Base-by-base conservation (phyloP, 2,113 vertebrate species). In the Cisticola juncidis region DNA sequence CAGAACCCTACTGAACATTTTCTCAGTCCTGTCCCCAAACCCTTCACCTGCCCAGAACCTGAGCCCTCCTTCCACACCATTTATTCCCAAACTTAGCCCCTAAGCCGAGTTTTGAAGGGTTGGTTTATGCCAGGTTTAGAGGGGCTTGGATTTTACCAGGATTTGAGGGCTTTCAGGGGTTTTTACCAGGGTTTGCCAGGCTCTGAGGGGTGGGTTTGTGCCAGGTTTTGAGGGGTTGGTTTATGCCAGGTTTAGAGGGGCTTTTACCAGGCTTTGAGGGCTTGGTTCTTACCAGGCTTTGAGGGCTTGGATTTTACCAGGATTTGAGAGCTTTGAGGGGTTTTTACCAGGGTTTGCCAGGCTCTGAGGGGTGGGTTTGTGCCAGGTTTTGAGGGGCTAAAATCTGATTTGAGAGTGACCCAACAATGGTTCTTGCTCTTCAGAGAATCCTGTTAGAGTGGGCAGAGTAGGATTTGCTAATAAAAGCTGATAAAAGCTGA, bases 61-160 rank as follows among this genome's bases (percentile, higher is more conserved):
- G 26, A 29, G 5, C 10, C 21, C 31, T 80, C 11, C 33, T 90
- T 25, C 40, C 38, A 22, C 11, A 2, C 0, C 0, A 6, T 9
- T 31, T 83, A 1, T 5, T 61, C 35, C 31, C 29, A 47, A 9
- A 14, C 3, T 8, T 5, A 11, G 31, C 5, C 11, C 3, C 7
- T 4, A 3, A 9, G 24, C 7, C 0, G 4, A 9, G 35, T 22
- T 56, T 51, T 45, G 3, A 38, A 26, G 48, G 17, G 2, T 26
- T 73, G 33, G 51, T 57, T 25, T 68, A 8, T 38, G 14, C 14
- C 42, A 48, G 2, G 3, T 6, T 51, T 21, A 2, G 36, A 57
- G 11, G 36, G 14, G 15, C n/a, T n/a, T n/a, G 38, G 9, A 9
- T 81, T 61, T 4, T 20, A 23, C 21, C 31, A n/a, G 4, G 4